A percentile compares a stretch with the other conserved stretches of the same genome.
These are phyloP conservation scores for Hemitrygon akajei DNA, from an alignment of 2,797 vertebrate genomes.

Conservation along the genomic window DNA sequence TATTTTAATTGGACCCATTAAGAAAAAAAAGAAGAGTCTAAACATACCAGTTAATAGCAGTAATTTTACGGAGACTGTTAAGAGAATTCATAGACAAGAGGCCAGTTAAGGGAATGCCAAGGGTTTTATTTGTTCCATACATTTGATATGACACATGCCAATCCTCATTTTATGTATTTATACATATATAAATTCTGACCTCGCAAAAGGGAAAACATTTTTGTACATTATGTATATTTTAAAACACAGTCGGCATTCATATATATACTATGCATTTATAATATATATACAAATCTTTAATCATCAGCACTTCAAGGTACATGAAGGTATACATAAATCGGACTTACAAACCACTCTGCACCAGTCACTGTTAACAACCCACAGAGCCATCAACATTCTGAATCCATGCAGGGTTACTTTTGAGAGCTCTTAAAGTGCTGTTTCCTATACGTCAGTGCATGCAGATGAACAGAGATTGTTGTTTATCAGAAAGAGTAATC, in stretches of 20 bases:
- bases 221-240: not conserved
- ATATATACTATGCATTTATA: not conserved
- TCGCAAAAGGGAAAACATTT: not conserved
- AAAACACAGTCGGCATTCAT: not conserved
- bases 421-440: not conserved
- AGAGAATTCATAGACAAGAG: not conserved
- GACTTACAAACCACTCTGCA: not conserved
- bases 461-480: not conserved
- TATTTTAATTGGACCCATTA: not conserved
- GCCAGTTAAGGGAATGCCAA: constrained; percentile 25
- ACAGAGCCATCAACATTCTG: not conserved
- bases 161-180: not conserved
- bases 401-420: not conserved
- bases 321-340: not conserved
- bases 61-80: not conserved
- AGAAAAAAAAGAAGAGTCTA: not conserved
- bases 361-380: no score
- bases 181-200: not conserved
- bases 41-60: not conserved
- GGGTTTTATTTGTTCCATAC: constrained; percentile 19
- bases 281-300: constrained; percentile 19
- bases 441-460: not conserved
- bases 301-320: not conserved
- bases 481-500: no score
- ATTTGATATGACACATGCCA: not conserved